These are phyloP conservation scores for Nipponia nippon DNA, from an alignment of 2,113 vertebrate species.

Conservation along the genomic window DNA sequence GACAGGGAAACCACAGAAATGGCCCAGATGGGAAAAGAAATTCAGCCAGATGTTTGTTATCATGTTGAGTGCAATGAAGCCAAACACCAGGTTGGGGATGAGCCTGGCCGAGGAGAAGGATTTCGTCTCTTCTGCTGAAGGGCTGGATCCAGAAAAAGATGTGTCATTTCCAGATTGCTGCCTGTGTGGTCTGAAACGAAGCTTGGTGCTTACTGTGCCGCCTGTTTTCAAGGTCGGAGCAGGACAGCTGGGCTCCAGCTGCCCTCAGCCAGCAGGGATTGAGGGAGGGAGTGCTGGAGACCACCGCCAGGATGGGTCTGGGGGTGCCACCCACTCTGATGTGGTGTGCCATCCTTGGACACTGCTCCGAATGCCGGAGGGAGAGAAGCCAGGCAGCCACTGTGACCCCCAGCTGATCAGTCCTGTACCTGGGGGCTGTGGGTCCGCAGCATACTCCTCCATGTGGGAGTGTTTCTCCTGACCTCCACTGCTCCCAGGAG, in stretches of 20 bases:
- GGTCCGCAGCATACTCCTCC: rapidly evolving
- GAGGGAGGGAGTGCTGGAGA: neutral
- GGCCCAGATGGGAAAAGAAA: neutral
- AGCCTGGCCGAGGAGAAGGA: neutral
- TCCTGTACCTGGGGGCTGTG: rapidly evolving
- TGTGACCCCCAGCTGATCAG: rapidly evolving
- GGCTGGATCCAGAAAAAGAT: neutral
- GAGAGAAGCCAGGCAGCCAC: neutral
- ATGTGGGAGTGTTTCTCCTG: rapidly evolving
- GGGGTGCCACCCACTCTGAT: rapidly evolving
- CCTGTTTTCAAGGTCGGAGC: neutral
- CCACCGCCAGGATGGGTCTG: rapidly evolving
- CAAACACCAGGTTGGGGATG: neutral
- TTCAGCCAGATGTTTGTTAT: conserved; percentile 1
- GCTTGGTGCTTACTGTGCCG: rapidly evolving
- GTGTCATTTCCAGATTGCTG: neutral
- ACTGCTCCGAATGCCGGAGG: rapidly evolving
- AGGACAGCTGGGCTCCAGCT: neutral
- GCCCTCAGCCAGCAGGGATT: neutral
- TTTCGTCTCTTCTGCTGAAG: neutral
- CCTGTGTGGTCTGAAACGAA: neutral
- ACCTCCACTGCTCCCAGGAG: rapidly evolving
- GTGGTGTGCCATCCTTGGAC: rapidly evolving
- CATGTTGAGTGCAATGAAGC: neutral
- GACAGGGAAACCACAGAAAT: neutral